Conservation (phyloP, 2,113 vertebrate species). For the Mohoua ochrocephala region DNA sequence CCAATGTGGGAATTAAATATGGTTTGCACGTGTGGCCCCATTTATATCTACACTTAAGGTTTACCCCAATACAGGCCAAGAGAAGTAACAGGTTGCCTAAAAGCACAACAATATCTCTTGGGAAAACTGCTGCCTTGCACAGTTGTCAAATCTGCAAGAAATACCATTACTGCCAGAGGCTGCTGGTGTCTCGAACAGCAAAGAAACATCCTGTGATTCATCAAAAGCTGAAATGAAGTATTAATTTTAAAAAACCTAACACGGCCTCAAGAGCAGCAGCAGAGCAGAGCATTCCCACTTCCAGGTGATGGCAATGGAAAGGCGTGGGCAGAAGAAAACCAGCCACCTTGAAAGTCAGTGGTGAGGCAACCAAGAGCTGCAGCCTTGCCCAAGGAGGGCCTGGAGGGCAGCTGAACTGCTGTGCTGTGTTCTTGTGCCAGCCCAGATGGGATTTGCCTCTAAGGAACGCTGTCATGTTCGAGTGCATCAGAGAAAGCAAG, state of each 20-base stretch:
- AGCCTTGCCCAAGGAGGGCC: background rate
- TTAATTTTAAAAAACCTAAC: fast-evolving
- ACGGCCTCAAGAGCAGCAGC: background rate
- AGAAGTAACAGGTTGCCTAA: background rate
- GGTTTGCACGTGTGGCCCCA: fast-evolving
- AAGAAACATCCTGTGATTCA: background rate
- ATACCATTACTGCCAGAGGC: background rate
- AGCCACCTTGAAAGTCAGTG: background rate
- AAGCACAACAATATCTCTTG: background rate
- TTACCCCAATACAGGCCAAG: background rate
- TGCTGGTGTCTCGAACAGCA: fast-evolving
- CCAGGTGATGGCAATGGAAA: background rate
- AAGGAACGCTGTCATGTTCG: fast-evolving
- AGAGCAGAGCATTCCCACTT: too few species aligned
- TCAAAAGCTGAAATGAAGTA: background rate
- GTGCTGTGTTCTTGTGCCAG: background rate
- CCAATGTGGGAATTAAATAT: background rate
- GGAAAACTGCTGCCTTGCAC: background rate
- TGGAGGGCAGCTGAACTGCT: background rate
- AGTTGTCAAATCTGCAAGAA: background rate
- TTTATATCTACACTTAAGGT: background rate
- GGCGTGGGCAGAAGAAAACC: background rate
- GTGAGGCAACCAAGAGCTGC: background rate
- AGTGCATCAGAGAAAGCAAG: background rate
- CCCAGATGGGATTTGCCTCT: too few species aligned